Evolutionary conservation across 2,113 vertebrate genomes (phyloP), one percentile per base, ranked within the genome.

Genomic region (Antennarius striatus): DNA sequence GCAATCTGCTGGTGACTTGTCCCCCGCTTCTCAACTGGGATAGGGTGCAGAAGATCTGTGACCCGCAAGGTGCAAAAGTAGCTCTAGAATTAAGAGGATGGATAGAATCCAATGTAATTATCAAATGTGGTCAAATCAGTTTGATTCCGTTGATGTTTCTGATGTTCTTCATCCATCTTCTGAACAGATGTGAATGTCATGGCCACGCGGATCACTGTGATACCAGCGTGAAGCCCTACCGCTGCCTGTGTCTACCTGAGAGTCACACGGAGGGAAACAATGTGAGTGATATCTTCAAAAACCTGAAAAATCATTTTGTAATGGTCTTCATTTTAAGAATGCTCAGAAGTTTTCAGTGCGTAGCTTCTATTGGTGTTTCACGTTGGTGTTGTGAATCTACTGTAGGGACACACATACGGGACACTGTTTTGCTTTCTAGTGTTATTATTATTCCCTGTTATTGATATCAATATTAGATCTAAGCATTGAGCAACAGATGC

Each of bases 161-260:
- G 6, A 28, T 15, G 12, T 22, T 60, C 9, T 61, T 4, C 56
- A 4, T 10, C 30, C 57, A 8, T 65, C 29, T 45, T 68, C 10
- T 87, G 75, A 79, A 55, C 84, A 98, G 96, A 76, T 98, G 96
- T 73, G 92, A 95, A 79, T 98, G 96, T 88, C 86, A 94, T 0
- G 95, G 97, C 60, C 95, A 97, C 12, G 95, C 96, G 9, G 86
- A 92, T 77, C 71, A 67, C 22, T 98, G 96, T 15, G 92, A 98
- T 42, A 90, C 87, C 17, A 75, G 58, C 42, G 48, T 86, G 64
- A 89, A 72, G 5, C 94, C 93, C 0, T 98, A 96, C 68, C 89
- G 75, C 54, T 98, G 97, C 17, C 53, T 93, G 39, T 99, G 95
- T 30, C 45, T 94, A 39, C 84, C 80, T 53, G 92, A 94, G 71